Base-by-base conservation (phyloP, 2,888 invertebrate species). In the Isotomurus palustris region DNA sequence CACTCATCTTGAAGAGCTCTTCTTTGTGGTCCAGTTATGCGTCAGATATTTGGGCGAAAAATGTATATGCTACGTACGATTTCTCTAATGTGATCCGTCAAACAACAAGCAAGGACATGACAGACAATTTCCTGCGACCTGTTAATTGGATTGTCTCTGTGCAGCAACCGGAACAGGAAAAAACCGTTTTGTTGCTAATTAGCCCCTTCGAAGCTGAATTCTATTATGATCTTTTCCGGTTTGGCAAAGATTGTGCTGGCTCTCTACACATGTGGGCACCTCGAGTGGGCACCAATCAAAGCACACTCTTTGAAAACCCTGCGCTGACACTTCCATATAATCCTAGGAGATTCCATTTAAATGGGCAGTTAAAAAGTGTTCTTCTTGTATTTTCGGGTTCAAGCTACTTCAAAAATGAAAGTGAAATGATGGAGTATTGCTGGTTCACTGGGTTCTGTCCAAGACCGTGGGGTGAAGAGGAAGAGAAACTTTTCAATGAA, bases 161-260 rank as follows among this genome's bases (percentile, higher is more conserved):
- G 1, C 19, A 32, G 19, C 41, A 38, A 21, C 3, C 21, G 5
- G 8, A 24, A 45, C 3, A 25, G 14, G 35, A 12, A 32, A 21
- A 3, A 24, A 35, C 29, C 1, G 53, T 53, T 6, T 14, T 62
- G 2, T 22, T 62, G 6, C 38, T 59, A 2, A 29, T 62, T 12
- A 54, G 54, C 43, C 58, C 58, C 1, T 62, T 28, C 21, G 62
- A 62, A 53, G 62, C 32, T 17, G 48, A 58, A n/a, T 17, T 28
- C 28, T 53, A 43, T 38, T n/a, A 48, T 12, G 36, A 36, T 10
- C 4, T 38, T 10, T 53, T 62, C 27, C 50, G 51, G 10, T 12
- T 19, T 10, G 48, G 54, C 2, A 21, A 14, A 12, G 12, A 38
- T 2, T 38, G n/a, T 17, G 47, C 43, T 1, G 14, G 21, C 2